Conservation (phyloP, 37 sponge, comb jelly and placozoan genomes). For the Oopsacas minuta region DNA sequence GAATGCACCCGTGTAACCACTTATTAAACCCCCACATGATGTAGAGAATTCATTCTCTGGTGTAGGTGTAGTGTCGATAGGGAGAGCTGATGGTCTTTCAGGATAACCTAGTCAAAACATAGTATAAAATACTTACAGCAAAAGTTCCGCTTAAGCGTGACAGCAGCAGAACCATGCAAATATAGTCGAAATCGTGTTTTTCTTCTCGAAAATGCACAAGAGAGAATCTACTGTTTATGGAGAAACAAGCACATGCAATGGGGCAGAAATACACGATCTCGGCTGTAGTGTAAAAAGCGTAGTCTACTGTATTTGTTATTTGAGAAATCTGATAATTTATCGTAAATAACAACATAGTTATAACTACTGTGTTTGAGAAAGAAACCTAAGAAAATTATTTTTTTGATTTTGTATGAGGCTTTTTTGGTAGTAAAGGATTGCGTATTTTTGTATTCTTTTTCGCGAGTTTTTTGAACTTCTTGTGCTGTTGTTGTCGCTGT, state of each 20-base stretch:
- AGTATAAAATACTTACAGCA: neutral
- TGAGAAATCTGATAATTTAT: too few relatives aligned
- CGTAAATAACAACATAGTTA: too few relatives aligned
- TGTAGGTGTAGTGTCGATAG: neutral
- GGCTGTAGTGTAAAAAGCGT: too few relatives aligned
- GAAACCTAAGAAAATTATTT: neutral
- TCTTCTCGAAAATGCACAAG: too few relatives aligned
- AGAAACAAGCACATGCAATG: too few relatives aligned
- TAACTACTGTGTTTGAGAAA: neutral
- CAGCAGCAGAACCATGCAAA: too few relatives aligned
- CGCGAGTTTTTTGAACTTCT: neutral
- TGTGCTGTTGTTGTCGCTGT: neutral
- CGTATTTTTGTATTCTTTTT: neutral
- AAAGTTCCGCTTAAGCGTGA: too few relatives aligned
- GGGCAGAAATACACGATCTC: too few relatives aligned
- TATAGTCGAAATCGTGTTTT: too few relatives aligned
- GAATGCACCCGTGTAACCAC: neutral
- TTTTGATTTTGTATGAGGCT: neutral
- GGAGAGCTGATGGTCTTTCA: neutral
- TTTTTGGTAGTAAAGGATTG: constrained; percentile 3
- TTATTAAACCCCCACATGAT: neutral
- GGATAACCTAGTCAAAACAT: neutral
- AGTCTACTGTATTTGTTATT: too few relatives aligned
- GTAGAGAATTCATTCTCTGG: neutral
- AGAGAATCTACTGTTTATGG: too few relatives aligned